Base-by-base conservation (phyloP, 2,888 invertebrate species). In the Acronicta leporina region DNA sequence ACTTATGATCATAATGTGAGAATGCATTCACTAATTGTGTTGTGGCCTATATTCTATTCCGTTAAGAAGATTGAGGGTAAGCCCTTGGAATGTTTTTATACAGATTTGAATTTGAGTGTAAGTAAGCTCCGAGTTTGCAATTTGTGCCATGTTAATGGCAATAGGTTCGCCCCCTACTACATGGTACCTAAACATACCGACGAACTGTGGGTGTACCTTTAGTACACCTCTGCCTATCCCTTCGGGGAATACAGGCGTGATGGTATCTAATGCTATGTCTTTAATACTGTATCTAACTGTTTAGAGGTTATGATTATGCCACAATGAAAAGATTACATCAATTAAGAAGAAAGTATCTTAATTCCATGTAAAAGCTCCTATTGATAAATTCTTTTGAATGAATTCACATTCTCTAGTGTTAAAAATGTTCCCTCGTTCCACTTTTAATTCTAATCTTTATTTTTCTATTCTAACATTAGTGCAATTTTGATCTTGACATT, bases 371-470 rank as follows among this genome's bases (percentile, higher is more conserved):
- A 47, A 53, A 47, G 7, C 42, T 52, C 5, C 57, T 25, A 63
- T 63, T 58, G 48, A 61, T 33, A 59, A 55, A 70, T 70, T 67
- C 63, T 59, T 63, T 59, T 52, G 42, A 38, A 47, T 45, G 20
- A 52, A 33, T 53, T 52, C 11, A 16, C 33, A 56, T 42, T 48
- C 43, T 15, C 27, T 44, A 27, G 5, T 15, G 38, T 47, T 40
- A 41, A 57, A 57, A 43, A 16, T 42, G 9, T 72, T 73, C 68
- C 53, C 68, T 61, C 71, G 68, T 15, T 69, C 71, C 33, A 64
- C 38, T 58, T 68, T 43, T 20, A 20, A 20, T 41, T 9, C 52
- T 44, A 45, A 30, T 30, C 35, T 38, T 57, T 69, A 53, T 68
- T 27, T 48, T 48, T 48, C 14, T 48, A 25, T 48, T 20, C 2